Base-by-base conservation (phyloP, 2,888 invertebrate species). In the Eristalinus sepulchralis region DNA sequence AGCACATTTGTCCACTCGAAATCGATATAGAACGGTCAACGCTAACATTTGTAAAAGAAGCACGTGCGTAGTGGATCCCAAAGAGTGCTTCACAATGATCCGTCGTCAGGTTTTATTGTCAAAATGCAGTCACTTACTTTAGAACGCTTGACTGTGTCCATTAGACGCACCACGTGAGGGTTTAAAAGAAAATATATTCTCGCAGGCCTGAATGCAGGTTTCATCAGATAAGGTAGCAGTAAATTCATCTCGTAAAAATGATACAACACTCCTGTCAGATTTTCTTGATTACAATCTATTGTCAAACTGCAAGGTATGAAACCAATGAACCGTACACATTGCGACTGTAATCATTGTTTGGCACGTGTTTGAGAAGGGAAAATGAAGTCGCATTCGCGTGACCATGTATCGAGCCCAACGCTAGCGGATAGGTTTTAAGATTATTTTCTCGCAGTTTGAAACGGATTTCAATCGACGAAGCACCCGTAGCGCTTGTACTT, bases 251-350 rank as follows among this genome's bases (percentile, higher is more conserved):
- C n/a, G 47, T 47, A 47, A 47, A 17, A n/a, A n/a, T 1, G 17
- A 1, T 2, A 8, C 0, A 47, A 47, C 17, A 47, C n/a, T 8
- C 47, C 17, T 17, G 8, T 17, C 39, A 47, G 39, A 47, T 17
- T 3, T 47, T n/a, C n/a, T 8, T 17, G 17, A 17, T 8, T 47
- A 17, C 8, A 47, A 5, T n/a, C 47, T 0, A 17, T 17, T 17
- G 8, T 47, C 47, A 47, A 47, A 47, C 8, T 47, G 47, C 47
- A 8, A 17, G 47, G 47, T 17, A 17, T 17, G 17, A 57, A 64
- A 64, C 55, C 34, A 63, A 57, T 64, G 36, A 64, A 57, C 24
- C 57, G 27, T 36, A 20, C 64, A 36, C 24, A 39, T 36, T 75
- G 27, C 36, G 36, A 57, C 55, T 36, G 36, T 9, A 64, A 1